phyloP scores from a whole-genome alignment of 64 coral and sea anemone genomes.

The Orbicella faveolata region DNA sequence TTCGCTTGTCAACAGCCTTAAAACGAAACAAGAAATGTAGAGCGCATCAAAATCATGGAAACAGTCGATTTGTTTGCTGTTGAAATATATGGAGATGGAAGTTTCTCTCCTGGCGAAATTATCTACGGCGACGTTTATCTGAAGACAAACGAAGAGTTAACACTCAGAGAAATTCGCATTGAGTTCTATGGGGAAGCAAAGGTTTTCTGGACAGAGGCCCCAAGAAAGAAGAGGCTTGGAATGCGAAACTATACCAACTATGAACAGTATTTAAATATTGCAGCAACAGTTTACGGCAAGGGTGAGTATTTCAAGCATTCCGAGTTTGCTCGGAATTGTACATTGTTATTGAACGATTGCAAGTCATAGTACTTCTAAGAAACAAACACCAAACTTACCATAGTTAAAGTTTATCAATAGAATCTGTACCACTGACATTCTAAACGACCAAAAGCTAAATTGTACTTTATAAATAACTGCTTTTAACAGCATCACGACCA shows the following conservation, averaged over 20 bases:
- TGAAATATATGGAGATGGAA: conserved; percentile 44
- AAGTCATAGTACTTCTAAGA: not conserved
- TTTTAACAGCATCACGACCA: too few species aligned
- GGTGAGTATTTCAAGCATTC: not conserved
- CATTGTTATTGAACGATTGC: not conserved
- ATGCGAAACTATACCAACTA: conserved; percentile 7
- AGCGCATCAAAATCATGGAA: not conserved
- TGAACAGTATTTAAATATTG: conserved; percentile 46
- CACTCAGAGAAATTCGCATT: conserved; percentile 33
- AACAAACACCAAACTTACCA: too few species aligned
- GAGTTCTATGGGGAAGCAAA: conserved; percentile 39
- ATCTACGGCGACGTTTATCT: conserved; percentile 31
- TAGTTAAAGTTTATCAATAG: too few species aligned
- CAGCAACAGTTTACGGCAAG: conserved; percentile 28
- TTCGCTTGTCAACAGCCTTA: not conserved
- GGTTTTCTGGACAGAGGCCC: conserved; percentile 13
- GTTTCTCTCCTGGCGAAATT: conserved; percentile 27
- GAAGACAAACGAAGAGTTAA: conserved; percentile 21
- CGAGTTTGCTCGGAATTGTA: not conserved
- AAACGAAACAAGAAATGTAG: not conserved
- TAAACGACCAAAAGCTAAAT: too few species aligned
- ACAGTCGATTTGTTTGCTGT: conserved; percentile 28
- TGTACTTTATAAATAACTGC: too few species aligned
- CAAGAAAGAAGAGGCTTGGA: conserved; percentile 5
- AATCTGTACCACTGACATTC: too few species aligned